A percentile compares a stretch with the other conserved stretches of the same genome.
Evolutionary conservation across 2,113 vertebrate genomes (phyloP).

Genomic region (Aythya baeri): DNA sequence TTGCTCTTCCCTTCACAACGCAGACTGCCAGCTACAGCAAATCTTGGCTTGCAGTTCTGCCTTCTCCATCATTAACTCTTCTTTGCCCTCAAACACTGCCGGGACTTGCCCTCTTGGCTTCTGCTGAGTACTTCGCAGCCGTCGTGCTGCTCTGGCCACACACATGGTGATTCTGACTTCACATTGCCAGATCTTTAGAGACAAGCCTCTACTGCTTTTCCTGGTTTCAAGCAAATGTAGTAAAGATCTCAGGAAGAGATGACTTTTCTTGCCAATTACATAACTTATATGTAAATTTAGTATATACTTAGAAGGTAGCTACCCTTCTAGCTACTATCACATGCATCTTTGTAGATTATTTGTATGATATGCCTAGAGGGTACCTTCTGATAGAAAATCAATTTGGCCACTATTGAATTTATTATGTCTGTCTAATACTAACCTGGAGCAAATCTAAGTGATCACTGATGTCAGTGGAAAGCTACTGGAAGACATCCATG

Average conservation of each 20-base stretch:
- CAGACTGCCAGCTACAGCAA: neutral
- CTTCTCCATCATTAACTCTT: neutral
- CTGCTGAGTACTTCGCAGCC: neutral
- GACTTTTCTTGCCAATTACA: neutral
- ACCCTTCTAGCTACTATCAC: neutral
- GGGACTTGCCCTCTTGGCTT: neutral
- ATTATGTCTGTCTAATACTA: neutral
- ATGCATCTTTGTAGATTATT: neutral
- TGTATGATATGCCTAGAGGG: neutral
- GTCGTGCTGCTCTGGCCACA: neutral
- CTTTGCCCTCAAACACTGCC: neutral
- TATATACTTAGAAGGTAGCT: neutral
- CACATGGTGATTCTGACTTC: neutral
- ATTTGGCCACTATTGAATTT: neutral
- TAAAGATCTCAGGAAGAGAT: neutral
- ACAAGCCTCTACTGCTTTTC: neutral
- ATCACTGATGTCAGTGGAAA: neutral
- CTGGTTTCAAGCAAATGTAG: neutral
- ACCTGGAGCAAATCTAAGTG: neutral
- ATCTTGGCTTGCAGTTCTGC: neutral
- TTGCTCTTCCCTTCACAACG: neutral
- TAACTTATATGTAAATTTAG: neutral
- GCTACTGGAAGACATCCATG: neutral
- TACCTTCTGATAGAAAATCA: neutral
- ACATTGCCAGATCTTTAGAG: neutral